Base-by-base conservation (phyloP, 2,797 vertebrate genomes). In the Sebastes trivittatus region DNA sequence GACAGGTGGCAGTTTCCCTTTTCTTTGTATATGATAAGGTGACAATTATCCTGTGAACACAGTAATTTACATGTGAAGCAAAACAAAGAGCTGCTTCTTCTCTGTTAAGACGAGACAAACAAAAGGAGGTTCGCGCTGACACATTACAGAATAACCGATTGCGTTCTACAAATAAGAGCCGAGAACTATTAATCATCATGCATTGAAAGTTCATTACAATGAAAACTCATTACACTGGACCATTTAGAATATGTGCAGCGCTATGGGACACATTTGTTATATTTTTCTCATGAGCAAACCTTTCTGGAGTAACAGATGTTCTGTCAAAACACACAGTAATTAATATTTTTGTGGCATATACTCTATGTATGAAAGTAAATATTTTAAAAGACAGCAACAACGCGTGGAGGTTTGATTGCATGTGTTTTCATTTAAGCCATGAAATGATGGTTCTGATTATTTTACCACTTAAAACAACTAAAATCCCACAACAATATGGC, bases 191-290 rank as follows among this genome's bases (percentile, higher is more conserved):
- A 86, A 93, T 94, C 88, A 93, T 84, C 60, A 75, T 67, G 75
- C 63, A 82, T 38, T 81, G 78, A 81, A 82, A 56, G 65, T 89
- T 85, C 80, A 84, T 85, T 84, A 87, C 65, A 76, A 84, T 89
- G 82, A 90, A 91, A 92, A 84, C 80, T 82, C 88, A 93, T 93
- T 90, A 92, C 75, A 49, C 38, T n/a, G 66, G 80, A 83, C 64
- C 80, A 88, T 94, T 89, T 88, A 78, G 83, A 88, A 85, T 82
- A 74, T 77, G 75, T 81, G 63, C 36, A 67, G 74, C 29, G 36
- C 80, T 77, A 56, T 79, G 80, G 73, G 78, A 87, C 71, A 89
- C 74, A 90, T 91, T 91, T 83, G 79, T 90, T 82, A 86, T 75
- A 67, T 88, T 88, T 82, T 87, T 80, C 66, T 80, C 69, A 82